phyloP scores from a whole-genome alignment of 64 coral and sea anemone genomes.

The Orbicella faveolata region DNA sequence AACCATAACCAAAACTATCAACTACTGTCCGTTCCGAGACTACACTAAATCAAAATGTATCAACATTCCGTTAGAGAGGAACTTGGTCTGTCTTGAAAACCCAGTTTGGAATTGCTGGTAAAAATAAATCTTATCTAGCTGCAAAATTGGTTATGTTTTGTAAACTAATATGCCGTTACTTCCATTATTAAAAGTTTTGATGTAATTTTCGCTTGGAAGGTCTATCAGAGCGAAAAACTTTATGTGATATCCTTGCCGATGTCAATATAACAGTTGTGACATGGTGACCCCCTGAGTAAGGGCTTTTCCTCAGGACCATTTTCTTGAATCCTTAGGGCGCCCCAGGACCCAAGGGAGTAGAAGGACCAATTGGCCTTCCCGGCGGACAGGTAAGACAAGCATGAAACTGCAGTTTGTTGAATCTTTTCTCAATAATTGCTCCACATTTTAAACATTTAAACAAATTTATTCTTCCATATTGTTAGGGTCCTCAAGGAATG shows the following conservation, averaged over 20 bases:
- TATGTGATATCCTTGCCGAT: no score
- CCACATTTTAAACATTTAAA: background rate
- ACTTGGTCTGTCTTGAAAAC: no score
- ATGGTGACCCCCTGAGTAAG: background rate
- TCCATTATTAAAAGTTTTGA: no score
- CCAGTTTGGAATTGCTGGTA: no score
- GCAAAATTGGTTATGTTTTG: no score
- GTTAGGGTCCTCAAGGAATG: constrained; percentile 54
- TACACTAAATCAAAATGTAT: no score
- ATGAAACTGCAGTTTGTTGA: background rate
- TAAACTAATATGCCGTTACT: no score
- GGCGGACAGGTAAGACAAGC: constrained; percentile 28
- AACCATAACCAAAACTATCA: no score
- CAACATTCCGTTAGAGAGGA: no score
- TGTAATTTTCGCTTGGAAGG: background rate
- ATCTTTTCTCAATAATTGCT: background rate
- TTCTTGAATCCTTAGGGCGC: constrained; percentile 12
- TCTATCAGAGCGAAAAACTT: no score
- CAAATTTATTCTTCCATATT: background rate
- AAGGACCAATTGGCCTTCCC: constrained; percentile 47
- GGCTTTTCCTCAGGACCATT: background rate
- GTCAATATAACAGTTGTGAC: background rate
- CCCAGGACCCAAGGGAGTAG: constrained; percentile 52
- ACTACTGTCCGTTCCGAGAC: no score
- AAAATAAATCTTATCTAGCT: no score